A percentile compares a stretch with the other conserved stretches of the same genome.
Evolutionary conservation across 2,113 vertebrate species (phyloP).

Genomic region (Drymodes brunneopygia): DNA sequence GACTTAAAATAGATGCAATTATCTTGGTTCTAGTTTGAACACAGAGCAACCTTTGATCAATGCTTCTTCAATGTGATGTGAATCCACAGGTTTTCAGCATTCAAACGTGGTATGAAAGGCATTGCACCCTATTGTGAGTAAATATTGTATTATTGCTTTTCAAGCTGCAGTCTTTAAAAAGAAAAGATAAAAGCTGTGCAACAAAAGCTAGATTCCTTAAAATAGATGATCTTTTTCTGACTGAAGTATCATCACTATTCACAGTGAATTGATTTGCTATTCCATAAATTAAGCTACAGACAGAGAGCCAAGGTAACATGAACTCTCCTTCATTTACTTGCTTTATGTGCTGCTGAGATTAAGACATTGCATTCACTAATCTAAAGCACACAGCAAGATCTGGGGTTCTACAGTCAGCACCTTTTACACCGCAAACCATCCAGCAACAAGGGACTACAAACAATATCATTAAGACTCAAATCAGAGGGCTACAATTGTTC

Average conservation of each 20-base stretch:
- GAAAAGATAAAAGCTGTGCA: conserved; percentile 19
- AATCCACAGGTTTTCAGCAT: neutral
- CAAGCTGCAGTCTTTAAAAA: neutral
- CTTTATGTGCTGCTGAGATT: neutral
- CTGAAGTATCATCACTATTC: neutral
- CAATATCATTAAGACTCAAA: neutral
- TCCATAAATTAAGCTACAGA: conserved; percentile 30
- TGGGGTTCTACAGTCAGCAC: neutral
- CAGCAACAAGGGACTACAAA: neutral
- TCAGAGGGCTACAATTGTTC: neutral
- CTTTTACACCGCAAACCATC: neutral
- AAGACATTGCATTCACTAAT: neutral
- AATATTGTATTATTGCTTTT: conserved; percentile 5
- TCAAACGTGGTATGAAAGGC: neutral
- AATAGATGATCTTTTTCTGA: neutral
- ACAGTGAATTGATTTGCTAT: conserved; percentile 8
- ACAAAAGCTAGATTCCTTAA: conserved; percentile 26
- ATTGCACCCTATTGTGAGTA: neutral
- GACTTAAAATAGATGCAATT: neutral
- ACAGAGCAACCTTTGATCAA: conserved; percentile 25
- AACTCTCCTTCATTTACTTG: neutral
- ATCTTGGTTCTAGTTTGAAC: neutral
- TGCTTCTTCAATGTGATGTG: neutral
- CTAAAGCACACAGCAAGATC: neutral
- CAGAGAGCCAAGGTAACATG: neutral